phyloP scores from a whole-genome alignment of 2,888 invertebrate genomes.

The Acutogordius australiensis region DNA sequence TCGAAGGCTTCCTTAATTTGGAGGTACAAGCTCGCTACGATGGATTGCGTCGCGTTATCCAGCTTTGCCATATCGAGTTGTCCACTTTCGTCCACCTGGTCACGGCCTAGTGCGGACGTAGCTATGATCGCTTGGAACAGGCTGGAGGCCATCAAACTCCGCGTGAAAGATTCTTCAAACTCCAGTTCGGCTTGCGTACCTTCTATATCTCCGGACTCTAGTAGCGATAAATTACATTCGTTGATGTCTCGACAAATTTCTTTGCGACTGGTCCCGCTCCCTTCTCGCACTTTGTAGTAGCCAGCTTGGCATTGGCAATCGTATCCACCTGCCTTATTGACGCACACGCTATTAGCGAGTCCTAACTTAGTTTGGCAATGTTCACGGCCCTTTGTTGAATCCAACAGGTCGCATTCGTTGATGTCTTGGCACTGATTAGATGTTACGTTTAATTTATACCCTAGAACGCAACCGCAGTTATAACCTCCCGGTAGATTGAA shows the following conservation, averaged over 20 bases:
- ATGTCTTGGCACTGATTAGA: background rate
- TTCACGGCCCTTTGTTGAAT: no score
- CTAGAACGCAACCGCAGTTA: background rate
- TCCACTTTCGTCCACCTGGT: background rate
- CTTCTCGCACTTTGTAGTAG: background rate
- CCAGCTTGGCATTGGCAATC: background rate
- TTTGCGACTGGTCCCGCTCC: background rate
- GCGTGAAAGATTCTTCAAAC: background rate
- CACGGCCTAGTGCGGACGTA: background rate
- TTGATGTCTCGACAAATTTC: background rate
- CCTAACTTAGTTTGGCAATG: background rate
- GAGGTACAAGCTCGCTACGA: background rate
- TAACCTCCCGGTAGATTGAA: background rate
- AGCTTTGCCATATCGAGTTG: background rate
- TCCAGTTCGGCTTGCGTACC: background rate
- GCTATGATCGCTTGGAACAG: background rate
- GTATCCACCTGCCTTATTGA: background rate
- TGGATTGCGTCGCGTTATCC: no score
- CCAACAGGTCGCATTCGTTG: background rate
- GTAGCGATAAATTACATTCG: background rate
- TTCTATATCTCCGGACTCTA: no score
- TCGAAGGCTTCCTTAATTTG: background rate
- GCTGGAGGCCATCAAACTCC: background rate
- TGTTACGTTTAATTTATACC: background rate
- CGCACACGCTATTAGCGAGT: background rate